A percentile compares a stretch with the other conserved stretches of the same genome.
These are phyloP conservation scores for Zhengitettix transpicula DNA, from an alignment of 2,888 invertebrate genomes.

Conservation along the genomic window DNA sequence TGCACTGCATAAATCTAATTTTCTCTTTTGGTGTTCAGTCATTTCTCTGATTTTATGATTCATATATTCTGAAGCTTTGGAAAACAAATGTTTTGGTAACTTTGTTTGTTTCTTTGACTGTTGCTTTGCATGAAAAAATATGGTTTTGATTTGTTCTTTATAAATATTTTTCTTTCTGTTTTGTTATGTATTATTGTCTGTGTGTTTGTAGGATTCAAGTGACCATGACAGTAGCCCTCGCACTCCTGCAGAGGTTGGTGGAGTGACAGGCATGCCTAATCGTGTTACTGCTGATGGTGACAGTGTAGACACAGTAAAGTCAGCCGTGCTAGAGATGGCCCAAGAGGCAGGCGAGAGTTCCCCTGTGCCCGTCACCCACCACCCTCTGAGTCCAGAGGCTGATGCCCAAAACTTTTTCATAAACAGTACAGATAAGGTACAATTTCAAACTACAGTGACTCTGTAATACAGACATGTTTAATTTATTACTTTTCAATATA, in stretches of 20 bases:
- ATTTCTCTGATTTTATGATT: too few species aligned
- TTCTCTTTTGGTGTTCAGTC: too few species aligned
- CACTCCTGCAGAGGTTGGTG: constrained; percentile 35
- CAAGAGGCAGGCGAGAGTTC: constrained; percentile 29
- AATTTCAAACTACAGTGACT: not conserved
- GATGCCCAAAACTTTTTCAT: not conserved
- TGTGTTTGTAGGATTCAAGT: constrained; percentile 14
- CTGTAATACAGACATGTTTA: too few species aligned
- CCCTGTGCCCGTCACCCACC: constrained; percentile 32
- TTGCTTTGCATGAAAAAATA: too few species aligned
- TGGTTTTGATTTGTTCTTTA: not conserved
- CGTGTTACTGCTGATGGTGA: constrained; percentile 21
- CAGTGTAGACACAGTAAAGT: not conserved
- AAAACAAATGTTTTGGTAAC: too few species aligned
- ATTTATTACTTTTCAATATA: too few species aligned
- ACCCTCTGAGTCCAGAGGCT: constrained; percentile 54
- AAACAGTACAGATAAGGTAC: not conserved
- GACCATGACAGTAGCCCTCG: constrained; percentile 37
- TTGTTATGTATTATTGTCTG: not conserved
- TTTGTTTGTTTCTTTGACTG: too few species aligned
- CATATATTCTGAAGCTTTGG: too few species aligned
- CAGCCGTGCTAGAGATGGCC: constrained; percentile 27
- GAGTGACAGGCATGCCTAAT: constrained; percentile 29
- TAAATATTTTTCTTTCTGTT: not conserved
- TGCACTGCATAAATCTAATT: too few species aligned